Percentiles rank a stretch among this genome's conserved stretches.
phyloP scores from a whole-genome alignment of 2,113 vertebrate species.

The Atrichornis clamosus region DNA sequence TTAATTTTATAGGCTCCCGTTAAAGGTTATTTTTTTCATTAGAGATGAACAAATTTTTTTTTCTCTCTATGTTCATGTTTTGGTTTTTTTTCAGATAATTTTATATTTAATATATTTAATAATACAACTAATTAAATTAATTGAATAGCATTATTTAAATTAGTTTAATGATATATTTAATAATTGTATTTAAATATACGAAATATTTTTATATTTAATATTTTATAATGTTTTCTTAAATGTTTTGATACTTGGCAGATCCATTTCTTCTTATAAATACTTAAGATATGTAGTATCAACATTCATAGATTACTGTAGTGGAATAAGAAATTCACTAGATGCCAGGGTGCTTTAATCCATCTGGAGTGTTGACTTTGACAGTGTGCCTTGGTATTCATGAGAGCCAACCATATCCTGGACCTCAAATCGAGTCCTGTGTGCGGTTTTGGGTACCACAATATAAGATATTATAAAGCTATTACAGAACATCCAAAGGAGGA shows the following conservation, averaged over 20 bases:
- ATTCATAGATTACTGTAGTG: neutral
- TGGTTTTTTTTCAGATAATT: neutral
- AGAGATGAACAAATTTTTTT: neutral
- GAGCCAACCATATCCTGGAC: neutral
- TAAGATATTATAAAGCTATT: neutral
- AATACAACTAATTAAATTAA: neutral
- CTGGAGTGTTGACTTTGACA: neutral
- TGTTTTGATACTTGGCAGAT: neutral
- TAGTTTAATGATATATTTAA: no score
- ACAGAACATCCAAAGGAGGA: neutral
- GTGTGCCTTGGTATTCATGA: neutral
- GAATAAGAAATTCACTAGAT: neutral
- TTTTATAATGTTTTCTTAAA: neutral
- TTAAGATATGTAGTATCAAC: neutral
- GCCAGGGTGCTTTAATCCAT: neutral
- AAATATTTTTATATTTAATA: neutral
- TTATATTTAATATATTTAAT: neutral
- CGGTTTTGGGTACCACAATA: neutral
- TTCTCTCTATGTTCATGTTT: neutral
- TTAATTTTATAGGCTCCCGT: neutral
- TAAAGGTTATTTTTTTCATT: neutral
- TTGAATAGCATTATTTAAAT: neutral
- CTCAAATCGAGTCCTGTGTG: accelerated
- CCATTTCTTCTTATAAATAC: neutral
- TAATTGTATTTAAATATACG: neutral